A percentile compares a stretch with the other conserved stretches of the same genome.
phyloP scores from a whole-genome alignment of 1,140 invertebrate genomes.

The Episyrphus balteatus region DNA sequence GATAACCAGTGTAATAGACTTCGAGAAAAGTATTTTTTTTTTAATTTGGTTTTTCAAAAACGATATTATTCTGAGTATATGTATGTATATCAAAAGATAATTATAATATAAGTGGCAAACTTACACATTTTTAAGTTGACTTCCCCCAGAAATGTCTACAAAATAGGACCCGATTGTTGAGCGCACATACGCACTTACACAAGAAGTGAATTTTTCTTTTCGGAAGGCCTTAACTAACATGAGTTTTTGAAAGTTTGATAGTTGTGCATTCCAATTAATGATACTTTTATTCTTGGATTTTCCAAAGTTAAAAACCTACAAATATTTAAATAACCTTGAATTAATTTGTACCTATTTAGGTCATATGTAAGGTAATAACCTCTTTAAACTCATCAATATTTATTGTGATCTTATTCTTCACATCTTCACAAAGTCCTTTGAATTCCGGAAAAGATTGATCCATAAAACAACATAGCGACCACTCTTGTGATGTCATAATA shows the following conservation, averaged over 20 bases:
- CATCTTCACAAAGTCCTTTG: conserved; percentile 40
- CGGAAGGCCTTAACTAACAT: conserved; percentile 66
- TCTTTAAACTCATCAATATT: conserved; percentile 45
- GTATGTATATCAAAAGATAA: too few species aligned
- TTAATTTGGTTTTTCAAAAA: too few species aligned
- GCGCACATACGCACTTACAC: conserved; percentile 66
- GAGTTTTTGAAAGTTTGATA: conserved; percentile 68
- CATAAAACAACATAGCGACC: conserved; percentile 48
- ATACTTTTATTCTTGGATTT: conserved; percentile 3
- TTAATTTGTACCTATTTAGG: not conserved
- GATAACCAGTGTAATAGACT: too few species aligned
- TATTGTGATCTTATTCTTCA: conserved; percentile 44
- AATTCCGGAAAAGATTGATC: conserved; percentile 44
- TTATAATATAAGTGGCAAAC: too few species aligned
- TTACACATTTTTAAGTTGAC: conserved; percentile 57
- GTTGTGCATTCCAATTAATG: conserved; percentile 44
- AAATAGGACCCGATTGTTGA: conserved; percentile 64
- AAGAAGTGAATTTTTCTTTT: conserved; percentile 73
- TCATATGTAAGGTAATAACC: conserved; percentile 1
- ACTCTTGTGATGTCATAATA: conserved; percentile 39
- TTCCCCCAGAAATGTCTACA: conserved; percentile 57
- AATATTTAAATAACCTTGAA: not conserved
- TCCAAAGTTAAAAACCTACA: conserved; percentile 14
- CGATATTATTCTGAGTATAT: too few species aligned
- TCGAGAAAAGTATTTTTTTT: not conserved